These are phyloP conservation scores for Cheiracanthium punctorium DNA, from an alignment of 2,888 invertebrate species.

Conservation along the genomic window DNA sequence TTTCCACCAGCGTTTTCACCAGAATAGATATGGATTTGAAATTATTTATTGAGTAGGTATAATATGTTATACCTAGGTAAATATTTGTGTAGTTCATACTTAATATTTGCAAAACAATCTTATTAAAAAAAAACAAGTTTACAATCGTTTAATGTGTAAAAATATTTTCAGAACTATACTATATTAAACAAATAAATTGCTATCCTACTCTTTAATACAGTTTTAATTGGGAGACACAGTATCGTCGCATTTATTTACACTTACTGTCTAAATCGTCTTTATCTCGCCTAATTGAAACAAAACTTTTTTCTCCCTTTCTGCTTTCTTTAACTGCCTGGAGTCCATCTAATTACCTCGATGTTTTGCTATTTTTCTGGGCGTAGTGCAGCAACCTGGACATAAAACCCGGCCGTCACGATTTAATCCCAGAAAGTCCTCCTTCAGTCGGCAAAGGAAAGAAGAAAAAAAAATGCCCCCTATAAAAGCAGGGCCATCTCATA, in stretches of 20 bases:
- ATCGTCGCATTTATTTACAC: background rate
- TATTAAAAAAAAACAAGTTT: too few relatives aligned
- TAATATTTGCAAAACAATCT: too few relatives aligned
- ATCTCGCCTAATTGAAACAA: background rate
- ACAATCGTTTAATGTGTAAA: too few relatives aligned
- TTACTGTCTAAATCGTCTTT: background rate
- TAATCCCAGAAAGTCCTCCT: background rate
- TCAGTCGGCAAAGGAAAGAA: background rate
- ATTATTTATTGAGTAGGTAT: too few relatives aligned
- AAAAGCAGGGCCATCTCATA: conserved; percentile 37
- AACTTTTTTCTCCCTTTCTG: background rate
- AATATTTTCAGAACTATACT: too few relatives aligned
- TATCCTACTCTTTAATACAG: background rate
- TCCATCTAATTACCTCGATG: conserved; percentile 1
- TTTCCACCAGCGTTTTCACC: too few relatives aligned
- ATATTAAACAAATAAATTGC: background rate
- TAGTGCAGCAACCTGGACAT: background rate
- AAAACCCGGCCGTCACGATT: background rate
- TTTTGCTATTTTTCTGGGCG: conserved; percentile 3
- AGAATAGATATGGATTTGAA: too few relatives aligned
- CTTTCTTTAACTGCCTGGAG: background rate
- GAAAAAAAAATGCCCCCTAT: background rate
- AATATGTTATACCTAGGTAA: too few relatives aligned
- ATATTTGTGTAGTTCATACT: too few relatives aligned
- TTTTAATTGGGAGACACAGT: background rate